These are phyloP conservation scores for Trichacis sp. DNA, from an alignment of 2,888 invertebrate species.

Conservation along the genomic window DNA sequence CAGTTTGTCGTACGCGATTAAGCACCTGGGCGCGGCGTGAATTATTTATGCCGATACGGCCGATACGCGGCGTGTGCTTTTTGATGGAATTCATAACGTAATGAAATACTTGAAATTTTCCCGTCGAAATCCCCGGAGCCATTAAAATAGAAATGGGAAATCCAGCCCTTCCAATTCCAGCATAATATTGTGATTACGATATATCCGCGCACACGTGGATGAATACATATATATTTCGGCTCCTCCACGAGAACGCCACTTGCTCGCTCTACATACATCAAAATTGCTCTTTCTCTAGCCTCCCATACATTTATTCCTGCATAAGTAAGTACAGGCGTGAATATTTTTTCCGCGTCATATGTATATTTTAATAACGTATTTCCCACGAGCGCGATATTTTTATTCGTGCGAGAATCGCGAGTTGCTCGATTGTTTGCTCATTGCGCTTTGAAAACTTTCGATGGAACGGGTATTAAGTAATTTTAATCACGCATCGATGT, in stretches of 20 bases:
- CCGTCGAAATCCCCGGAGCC: conserved; percentile 62
- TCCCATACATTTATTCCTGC: conserved; percentile 63
- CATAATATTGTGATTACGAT: conserved; percentile 68
- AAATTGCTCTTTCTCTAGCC: conserved; percentile 53
- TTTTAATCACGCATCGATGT: too few relatives aligned
- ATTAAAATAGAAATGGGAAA: conserved; percentile 67
- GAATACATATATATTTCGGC: conserved; percentile 25
- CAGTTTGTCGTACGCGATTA: not conserved
- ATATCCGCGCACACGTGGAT: conserved; percentile 44
- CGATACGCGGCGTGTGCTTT: not conserved
- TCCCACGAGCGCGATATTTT: conserved; percentile 43
- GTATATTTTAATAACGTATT: conserved; percentile 55
- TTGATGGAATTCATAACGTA: conserved; percentile 16
- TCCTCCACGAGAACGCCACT: conserved; percentile 53
- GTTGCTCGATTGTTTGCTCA: not conserved
- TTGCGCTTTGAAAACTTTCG: too few relatives aligned
- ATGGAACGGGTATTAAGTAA: too few relatives aligned
- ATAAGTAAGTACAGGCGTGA: conserved; percentile 57
- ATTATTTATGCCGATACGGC: conserved; percentile 9
- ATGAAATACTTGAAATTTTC: conserved; percentile 49
- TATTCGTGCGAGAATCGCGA: conserved; percentile 5
- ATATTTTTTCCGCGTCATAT: conserved; percentile 53
- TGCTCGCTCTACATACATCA: conserved; percentile 52
- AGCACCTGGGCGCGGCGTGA: not conserved
- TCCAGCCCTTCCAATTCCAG: conserved; percentile 63